These are phyloP conservation scores for Trematomus loennbergii DNA, from an alignment of 2,113 vertebrate species.

Conservation along the genomic window DNA sequence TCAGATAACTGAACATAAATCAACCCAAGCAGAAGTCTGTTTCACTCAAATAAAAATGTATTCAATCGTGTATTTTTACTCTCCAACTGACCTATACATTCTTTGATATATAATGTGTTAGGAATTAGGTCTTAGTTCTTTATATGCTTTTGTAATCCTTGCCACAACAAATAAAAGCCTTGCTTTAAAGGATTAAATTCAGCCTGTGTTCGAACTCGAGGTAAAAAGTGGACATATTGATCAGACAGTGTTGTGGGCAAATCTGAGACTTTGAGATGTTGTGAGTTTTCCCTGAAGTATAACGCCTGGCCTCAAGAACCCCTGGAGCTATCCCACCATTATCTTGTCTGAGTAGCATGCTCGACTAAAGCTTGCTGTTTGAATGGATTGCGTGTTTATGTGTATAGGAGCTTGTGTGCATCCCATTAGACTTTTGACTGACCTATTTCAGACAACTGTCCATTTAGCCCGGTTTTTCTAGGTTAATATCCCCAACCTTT, in stretches of 20 bases:
- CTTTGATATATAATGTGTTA: no score
- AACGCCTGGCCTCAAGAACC: slow-evolving; percentile 16
- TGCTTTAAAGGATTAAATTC: background rate
- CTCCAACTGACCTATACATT: no score
- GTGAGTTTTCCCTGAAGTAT: slow-evolving; percentile 5
- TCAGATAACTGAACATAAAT: slow-evolving; percentile 4
- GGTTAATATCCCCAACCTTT: slow-evolving; percentile 39
- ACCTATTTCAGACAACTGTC: slow-evolving; percentile 72
- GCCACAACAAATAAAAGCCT: background rate
- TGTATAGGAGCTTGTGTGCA: slow-evolving; percentile 42
- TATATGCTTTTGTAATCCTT: no score
- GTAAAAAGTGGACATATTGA: background rate
- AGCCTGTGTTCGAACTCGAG: background rate
- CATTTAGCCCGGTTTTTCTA: slow-evolving; percentile 47
- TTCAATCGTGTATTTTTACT: background rate
- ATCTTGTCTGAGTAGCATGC: slow-evolving; percentile 45
- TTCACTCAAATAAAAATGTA: slow-evolving; percentile 27
- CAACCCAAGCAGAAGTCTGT: background rate
- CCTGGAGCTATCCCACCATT: slow-evolving; percentile 41
- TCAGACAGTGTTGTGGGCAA: background rate
- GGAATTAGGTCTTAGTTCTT: no score
- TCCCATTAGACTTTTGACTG: slow-evolving; percentile 60
- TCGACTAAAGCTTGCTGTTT: slow-evolving; percentile 53
- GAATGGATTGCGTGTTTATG: slow-evolving; percentile 51
- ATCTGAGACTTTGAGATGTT: background rate